Base-by-base conservation (phyloP, 2,888 invertebrate genomes). In the Dolomedes plantarius region DNA sequence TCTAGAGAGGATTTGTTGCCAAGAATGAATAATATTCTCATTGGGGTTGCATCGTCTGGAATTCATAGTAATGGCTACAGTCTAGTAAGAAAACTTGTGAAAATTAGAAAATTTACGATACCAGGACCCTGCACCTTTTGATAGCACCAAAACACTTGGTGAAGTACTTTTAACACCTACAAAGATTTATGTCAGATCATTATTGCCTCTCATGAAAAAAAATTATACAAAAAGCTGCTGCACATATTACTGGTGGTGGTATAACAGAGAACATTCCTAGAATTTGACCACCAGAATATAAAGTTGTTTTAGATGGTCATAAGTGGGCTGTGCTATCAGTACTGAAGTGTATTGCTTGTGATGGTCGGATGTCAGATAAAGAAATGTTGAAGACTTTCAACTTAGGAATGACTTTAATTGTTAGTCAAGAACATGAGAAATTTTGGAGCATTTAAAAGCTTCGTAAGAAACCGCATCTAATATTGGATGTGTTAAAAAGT, bases 1-100 rank as follows among this genome's bases (percentile, higher is more conserved):
- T 97, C 98, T 91, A 93, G 95, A 88, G 90, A 92, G 0, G 93
- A 94, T 73, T 92, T 97, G 67, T 91, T 97, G 90, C 98, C 98
- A 0, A 93, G 93, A 74, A 92, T 93, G 2, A 91, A 93, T 41
- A 93, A 94, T 7, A 95, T 98, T 83, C 93, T 99, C 3, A 94
- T 99, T 88, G 98, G 95, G 0, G 91, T 99, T 77, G 94, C 96
- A 0, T 97, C 98, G 0, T 95, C 94, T 88, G 99, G 99, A 7
- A 93, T 98, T 11, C 99, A 99, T 90, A 97, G 97, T 90, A 97
- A 98, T 90, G 98, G 99, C 0, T 98, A 96, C 91, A 97, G 97
- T 90, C 92, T 97, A 67, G 95, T 98, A 72, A 93, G 97, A 89
- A 95, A 94, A 90, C 94, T 97, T 46, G 93, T 98, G 91, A 93